A percentile compares a stretch with the other conserved stretches of the same genome.
Conservation (phyloP, 2,113 vertebrate genomes). For the Varanus salvator region DNA sequence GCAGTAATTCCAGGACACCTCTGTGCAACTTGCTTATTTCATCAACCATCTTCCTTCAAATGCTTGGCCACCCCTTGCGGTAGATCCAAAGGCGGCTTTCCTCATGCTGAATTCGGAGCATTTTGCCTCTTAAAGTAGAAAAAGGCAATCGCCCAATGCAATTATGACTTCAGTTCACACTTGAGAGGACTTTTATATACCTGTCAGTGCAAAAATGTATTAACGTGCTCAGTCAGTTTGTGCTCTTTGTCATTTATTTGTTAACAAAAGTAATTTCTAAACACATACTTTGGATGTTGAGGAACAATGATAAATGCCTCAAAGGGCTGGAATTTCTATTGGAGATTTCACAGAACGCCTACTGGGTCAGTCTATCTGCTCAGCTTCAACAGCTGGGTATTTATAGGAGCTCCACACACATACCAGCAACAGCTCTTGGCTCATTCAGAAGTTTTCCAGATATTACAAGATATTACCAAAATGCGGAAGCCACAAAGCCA, state of each 20-base stretch:
- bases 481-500: neutral
- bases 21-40: neutral
- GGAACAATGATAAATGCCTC: neutral
- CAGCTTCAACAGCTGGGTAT: neutral
- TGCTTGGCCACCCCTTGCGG: neutral
- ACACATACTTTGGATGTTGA: neutral
- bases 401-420: neutral
- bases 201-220: slow-evolving; percentile 21
- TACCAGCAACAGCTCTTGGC: neutral
- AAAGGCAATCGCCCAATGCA: slow-evolving; percentile 39
- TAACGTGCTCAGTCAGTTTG: slow-evolving; percentile 18
- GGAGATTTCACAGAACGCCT: neutral
- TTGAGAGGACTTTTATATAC: slow-evolving; percentile 28
- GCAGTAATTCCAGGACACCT: too few relatives aligned
- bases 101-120: slow-evolving; percentile 17
- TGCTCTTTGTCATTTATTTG: neutral
- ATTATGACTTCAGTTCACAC: slow-evolving; percentile 25
- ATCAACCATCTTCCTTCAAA: neutral
- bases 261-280: slow-evolving; percentile 22
- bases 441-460: neutral
- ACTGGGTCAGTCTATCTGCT: too few relatives aligned
- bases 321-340: neutral
- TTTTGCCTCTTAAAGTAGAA: slow-evolving; percentile 39
- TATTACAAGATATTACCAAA: neutral
- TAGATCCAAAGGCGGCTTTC: neutral